Base-by-base conservation (phyloP, 2,888 invertebrate genomes). In the Alitta virens region DNA sequence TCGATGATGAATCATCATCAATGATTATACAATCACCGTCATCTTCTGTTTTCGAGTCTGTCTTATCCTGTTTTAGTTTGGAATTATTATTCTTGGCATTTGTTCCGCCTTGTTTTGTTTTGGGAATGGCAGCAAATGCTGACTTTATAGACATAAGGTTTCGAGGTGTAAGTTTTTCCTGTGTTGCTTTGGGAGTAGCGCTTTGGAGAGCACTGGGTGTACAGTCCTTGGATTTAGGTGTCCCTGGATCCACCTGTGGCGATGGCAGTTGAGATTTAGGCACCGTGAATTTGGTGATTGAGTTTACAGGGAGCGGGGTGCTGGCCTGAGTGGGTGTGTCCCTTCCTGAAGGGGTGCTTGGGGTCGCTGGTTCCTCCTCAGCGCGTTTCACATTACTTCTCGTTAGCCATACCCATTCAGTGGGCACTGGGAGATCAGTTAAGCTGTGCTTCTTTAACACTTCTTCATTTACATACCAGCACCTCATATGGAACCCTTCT, bases 401-500 rank as follows among this genome's bases (percentile, higher is more conserved):
- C 5, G 71, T 72, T n/a, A 78, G 61, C 73, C 87, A 88, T 2
- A 78, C 77, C 88, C 88, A 88, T 2, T 79, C 75, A 73, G 88
- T 88, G 0, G 86, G 85, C 21, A 87, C 63, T 0, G 81, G 74
- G 0, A 87, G 73, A 43, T 85, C 83, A 0, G 81, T 73, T 23
- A 85, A 74, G 5, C 84, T 78, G 77, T 86, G 87, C 71, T 86
- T 84, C 40, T 85, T 82, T 16, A 87, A 81, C 1, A 85, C 70
- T 14, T 86, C 86, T 9, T 85, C 83, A 0, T 84, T 75, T 0
- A 90, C 88, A 70, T 86, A 85, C 90, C 90, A 90, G 71, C 87
- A 88, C n/a, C 81, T 78, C 62, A 85, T 87, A 58, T 86, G 85
- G 63, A 85, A 84, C 18, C 65, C n/a, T 1, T 86, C 85, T 67